A percentile compares a stretch with the other conserved stretches of the same genome.
These are phyloP conservation scores for Eupithecia abbreviata DNA, from an alignment of 2,888 invertebrate genomes.

Conservation along the genomic window DNA sequence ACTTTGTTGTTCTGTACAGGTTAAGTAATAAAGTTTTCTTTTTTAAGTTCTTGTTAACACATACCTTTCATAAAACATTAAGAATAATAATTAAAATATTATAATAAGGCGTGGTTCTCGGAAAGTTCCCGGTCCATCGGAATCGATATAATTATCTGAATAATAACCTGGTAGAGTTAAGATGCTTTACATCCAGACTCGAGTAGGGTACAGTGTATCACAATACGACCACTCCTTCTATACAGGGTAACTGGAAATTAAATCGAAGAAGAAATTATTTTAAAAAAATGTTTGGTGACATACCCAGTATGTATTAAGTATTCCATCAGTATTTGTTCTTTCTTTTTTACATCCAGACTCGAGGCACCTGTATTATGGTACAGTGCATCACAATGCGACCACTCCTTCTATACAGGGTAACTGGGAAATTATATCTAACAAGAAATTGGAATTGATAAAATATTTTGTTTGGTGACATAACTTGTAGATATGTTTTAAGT, in stretches of 20 bases:
- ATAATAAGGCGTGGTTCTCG: constrained; percentile 27
- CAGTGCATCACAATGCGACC: neutral
- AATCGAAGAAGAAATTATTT: no score
- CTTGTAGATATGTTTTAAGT: no score
- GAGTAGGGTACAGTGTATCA: neutral
- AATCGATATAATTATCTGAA: constrained; percentile 45
- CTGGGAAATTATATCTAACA: no score
- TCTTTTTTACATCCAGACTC: neutral
- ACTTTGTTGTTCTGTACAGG: no score
- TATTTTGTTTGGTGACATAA: no score
- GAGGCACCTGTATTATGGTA: neutral
- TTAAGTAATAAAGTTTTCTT: neutral
- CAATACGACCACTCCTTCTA: no score
- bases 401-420: no score
- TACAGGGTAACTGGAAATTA: no score
- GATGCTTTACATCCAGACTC: constrained; percentile 1
- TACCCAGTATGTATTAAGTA: no score
- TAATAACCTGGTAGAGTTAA: constrained; percentile 42
- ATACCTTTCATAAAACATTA: neutral
- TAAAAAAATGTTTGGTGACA: no score
- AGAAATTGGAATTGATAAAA: no score
- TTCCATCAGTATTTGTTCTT: no score
- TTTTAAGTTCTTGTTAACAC: neutral
- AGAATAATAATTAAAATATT: constrained; percentile 8
- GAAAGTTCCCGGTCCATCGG: constrained; percentile 20